Conservation (phyloP, 1,140 invertebrate genomes). For the Drosophila saltans region DNA sequence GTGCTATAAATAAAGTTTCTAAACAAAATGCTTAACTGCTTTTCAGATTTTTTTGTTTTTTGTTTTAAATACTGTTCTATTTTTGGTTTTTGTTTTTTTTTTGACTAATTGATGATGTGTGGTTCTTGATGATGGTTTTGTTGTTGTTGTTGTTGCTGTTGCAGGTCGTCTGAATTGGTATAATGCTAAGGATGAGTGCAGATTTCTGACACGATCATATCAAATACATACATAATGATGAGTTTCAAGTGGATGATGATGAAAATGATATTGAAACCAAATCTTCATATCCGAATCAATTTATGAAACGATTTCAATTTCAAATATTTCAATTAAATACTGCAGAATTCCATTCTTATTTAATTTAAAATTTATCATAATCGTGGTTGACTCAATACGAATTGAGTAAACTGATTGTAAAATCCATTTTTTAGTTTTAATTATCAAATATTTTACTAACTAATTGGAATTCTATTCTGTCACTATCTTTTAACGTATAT, state of each 20-base stretch:
- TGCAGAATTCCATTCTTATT: no score
- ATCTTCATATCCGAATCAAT: neutral
- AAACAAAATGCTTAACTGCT: conserved; percentile 44
- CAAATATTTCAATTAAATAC: no score
- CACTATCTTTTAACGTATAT: no score
- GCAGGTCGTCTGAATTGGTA: conserved; percentile 18
- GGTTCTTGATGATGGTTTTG: conserved; percentile 31
- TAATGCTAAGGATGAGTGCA: conserved; percentile 22
- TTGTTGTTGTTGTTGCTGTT: conserved; percentile 21
- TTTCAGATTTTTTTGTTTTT: neutral
- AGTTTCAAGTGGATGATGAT: neutral
- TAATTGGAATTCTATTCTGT: no score
- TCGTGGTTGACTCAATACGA: no score
- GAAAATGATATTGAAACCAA: conserved; percentile 1
- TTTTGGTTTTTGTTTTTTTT: neutral
- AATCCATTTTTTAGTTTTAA: no score
- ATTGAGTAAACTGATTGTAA: no score
- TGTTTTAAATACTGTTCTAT: no score
- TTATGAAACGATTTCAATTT: neutral
- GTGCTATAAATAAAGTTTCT: conserved; percentile 70
- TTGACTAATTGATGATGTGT: conserved; percentile 31
- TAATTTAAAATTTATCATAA: no score
- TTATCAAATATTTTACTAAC: no score
- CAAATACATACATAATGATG: neutral
- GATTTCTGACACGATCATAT: conserved; percentile 24